Evolutionary conservation across 1,140 invertebrate species (phyloP), one percentile per base, ranked within the genome.

Genomic region (Matsumurasca onukii): DNA sequence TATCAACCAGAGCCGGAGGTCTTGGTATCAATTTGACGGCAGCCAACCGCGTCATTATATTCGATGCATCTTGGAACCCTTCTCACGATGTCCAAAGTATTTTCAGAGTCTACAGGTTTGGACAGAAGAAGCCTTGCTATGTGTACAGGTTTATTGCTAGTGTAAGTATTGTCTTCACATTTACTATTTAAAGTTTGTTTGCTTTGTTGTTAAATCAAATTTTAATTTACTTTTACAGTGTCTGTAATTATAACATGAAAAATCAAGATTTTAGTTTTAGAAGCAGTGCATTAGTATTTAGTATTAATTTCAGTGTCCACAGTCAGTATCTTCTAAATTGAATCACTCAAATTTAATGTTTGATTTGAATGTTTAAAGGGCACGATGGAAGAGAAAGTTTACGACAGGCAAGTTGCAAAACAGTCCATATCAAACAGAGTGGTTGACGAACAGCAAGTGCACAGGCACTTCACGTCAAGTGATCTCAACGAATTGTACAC

Each of bases 361-460:
- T n/a, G n/a, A n/a, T n/a, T n/a, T n/a, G n/a, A n/a, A n/a, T n/a
- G n/a, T 1, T 57, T 20, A 17, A 75, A 88, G 83, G 90, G 94
- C 31, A 98, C 97, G 31, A 99, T 99, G 96, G 98, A 99, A 77
- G 96, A 99, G 75, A 97, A 98, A 78, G 96, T 99, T 67, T 99
- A 99, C 80, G 94, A 98, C 79, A 86, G 97, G 0, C 93, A 97
- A 81, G 93, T 99, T 13, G 94, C 93, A 0, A 99, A 99, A 80
- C 86, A 96, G 75, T 97, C 97, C 0, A 86, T 98, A 9, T 91
- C 97, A 0, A 91, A 93, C 76, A 87, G 97, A 49, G 97, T 99
- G 0, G 91, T 99, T 1, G 98, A 99, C 78, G 95, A 98, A 77
- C 93, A 97, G 75, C 97, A 99, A 82, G 97, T 99, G 70, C 92